Conservation (phyloP, 2,797 vertebrate genomes). For the Chiloscyllium punctatum region DNA sequence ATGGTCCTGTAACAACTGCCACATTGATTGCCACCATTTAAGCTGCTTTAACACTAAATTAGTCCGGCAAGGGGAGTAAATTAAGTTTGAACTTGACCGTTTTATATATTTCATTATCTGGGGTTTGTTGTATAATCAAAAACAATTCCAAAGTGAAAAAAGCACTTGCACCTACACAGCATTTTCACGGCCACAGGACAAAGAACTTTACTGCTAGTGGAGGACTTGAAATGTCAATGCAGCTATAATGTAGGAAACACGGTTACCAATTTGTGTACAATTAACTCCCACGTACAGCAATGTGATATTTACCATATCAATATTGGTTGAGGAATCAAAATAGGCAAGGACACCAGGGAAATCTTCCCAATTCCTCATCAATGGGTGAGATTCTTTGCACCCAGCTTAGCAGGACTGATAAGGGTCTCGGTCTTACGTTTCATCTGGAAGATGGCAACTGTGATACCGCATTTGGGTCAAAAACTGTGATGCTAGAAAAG, state of each 20-base stretch:
- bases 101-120: neutral
- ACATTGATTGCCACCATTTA: neutral
- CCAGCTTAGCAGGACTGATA: neutral
- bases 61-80: neutral
- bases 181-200: neutral
- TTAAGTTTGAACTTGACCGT: neutral
- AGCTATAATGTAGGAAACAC: neutral
- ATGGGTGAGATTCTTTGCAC: neutral
- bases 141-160: neutral
- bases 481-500: too few relatives aligned
- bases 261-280: neutral
- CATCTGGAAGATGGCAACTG: neutral
- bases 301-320: neutral
- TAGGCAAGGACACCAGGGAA: neutral
- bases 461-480: too few relatives aligned
- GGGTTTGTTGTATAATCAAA: neutral
- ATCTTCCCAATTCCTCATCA: neutral
- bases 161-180: neutral
- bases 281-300: neutral
- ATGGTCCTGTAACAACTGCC: neutral
- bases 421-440: neutral
- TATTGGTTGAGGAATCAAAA: neutral
- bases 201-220: neutral
- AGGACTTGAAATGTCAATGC: neutral
- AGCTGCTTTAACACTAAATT: neutral